These are phyloP conservation scores for Apodemia hepburni DNA, from an alignment of 2,888 invertebrate species.

Conservation along the genomic window DNA sequence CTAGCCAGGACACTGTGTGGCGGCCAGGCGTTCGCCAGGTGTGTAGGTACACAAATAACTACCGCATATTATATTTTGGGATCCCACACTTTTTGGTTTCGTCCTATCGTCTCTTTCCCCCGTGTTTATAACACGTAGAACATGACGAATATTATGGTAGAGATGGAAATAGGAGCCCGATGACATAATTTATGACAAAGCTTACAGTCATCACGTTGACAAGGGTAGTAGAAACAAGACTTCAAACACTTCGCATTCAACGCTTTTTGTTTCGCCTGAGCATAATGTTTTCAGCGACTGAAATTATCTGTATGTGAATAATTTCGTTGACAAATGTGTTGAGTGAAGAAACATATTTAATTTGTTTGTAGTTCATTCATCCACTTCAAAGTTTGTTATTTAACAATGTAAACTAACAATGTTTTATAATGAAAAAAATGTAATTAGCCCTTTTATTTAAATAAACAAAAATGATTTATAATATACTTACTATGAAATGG, in stretches of 20 bases:
- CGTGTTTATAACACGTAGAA: conserved; percentile 11
- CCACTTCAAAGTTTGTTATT: too few relatives aligned
- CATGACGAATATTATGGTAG: conserved; percentile 3
- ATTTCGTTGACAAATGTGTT: neutral
- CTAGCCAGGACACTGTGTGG: conserved; percentile 52
- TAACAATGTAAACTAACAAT: too few relatives aligned
- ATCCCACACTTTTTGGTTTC: conserved; percentile 25
- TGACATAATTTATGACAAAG: conserved; percentile 7
- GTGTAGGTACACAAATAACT: conserved; percentile 46
- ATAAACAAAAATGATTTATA: too few relatives aligned
- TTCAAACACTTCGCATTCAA: neutral
- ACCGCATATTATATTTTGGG: conserved; percentile 28
- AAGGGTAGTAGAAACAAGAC: conserved; percentile 2
- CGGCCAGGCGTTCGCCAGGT: conserved; percentile 62
- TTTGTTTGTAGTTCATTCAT: neutral
- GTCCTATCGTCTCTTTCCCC: conserved; percentile 21
- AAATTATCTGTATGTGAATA: neutral
- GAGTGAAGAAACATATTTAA: neutral
- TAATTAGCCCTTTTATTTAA: too few relatives aligned
- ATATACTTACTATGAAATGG: too few relatives aligned
- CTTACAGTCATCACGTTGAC: conserved; percentile 5
- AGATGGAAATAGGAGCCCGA: conserved; percentile 8
- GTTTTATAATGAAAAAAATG: too few relatives aligned
- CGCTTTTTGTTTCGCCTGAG: neutral
- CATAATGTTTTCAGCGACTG: neutral